Evolutionary conservation across 2,888 invertebrate genomes (phyloP).

Genomic region (Ashinkailepas kermadecensis): DNA sequence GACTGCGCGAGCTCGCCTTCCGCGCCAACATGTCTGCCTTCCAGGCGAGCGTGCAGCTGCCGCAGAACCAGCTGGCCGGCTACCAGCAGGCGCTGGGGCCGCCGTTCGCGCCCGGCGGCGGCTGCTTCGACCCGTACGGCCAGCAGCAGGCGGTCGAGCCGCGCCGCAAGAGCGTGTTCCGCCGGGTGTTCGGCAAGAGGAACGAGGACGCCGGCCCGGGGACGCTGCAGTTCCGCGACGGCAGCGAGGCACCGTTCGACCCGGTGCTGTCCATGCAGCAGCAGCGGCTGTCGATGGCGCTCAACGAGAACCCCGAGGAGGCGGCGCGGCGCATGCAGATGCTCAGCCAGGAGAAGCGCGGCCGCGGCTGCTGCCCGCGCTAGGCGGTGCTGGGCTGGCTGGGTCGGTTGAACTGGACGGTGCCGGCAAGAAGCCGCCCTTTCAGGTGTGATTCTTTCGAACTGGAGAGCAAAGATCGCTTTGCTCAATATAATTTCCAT

Average conservation of each 20-base stretch:
- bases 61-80: not conserved
- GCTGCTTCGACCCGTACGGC: not conserved
- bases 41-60: slow-evolving; percentile 12
- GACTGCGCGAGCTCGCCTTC: slow-evolving; percentile 13
- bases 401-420: not conserved
- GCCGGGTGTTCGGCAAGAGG: not conserved
- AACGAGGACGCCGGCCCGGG: not conserved
- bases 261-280: slow-evolving; percentile 21
- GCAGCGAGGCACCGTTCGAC: not conserved
- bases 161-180: not conserved
- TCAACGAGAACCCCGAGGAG: not conserved
- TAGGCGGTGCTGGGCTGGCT: not conserved
- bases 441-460: too few species aligned
- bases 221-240: not conserved
- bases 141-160: not conserved
- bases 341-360: not conserved
- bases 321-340: not conserved
- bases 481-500: too few species aligned
- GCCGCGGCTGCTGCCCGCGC: not conserved
- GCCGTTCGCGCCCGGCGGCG: not conserved
- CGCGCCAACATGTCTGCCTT: slow-evolving; percentile 18
- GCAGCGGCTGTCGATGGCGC: slow-evolving; percentile 27
- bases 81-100: not conserved
- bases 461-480: too few species aligned
- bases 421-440: too few species aligned